phyloP scores from a whole-genome alignment of 1,140 invertebrate genomes.

The Solenopsis invicta region DNA sequence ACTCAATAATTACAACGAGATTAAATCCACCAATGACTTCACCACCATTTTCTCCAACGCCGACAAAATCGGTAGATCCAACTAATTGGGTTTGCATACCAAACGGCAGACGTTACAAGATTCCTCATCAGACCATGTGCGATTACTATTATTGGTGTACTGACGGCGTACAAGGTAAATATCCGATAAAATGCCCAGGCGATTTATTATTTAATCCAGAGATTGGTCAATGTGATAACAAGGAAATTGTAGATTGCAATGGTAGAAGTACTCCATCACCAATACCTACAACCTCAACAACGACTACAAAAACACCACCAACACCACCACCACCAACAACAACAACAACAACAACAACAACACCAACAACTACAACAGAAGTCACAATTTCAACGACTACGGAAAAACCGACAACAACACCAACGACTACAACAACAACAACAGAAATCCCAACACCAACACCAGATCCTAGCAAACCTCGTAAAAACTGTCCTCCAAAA shows the following conservation, averaged over 20 bases:
- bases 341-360: background rate
- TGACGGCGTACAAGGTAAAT: slow-evolving; percentile 81
- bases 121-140: slow-evolving; percentile 87
- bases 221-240: slow-evolving; percentile 83
- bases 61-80: background rate
- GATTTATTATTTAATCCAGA: slow-evolving; percentile 86
- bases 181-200: slow-evolving; percentile 84
- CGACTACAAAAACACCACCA: background rate
- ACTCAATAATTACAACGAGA: slow-evolving; percentile 70
- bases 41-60: background rate
- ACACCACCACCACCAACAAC: too few species aligned
- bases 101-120: background rate
- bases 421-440: background rate
- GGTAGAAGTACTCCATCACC: background rate
- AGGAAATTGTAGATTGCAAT: slow-evolving; percentile 54
- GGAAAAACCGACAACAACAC: background rate
- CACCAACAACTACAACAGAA: background rate
- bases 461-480: background rate
- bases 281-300: background rate
- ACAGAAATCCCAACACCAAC: background rate
- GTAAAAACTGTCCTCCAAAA: slow-evolving; percentile 53
- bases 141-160: slow-evolving; percentile 87
- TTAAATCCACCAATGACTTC: slow-evolving; percentile 60
- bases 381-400: background rate
- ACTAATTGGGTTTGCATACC: background rate